Percentiles rank a stretch among this genome's conserved stretches.
phyloP scores from a whole-genome alignment of 2,797 vertebrate genomes.

The Ateles fusciceps region DNA sequence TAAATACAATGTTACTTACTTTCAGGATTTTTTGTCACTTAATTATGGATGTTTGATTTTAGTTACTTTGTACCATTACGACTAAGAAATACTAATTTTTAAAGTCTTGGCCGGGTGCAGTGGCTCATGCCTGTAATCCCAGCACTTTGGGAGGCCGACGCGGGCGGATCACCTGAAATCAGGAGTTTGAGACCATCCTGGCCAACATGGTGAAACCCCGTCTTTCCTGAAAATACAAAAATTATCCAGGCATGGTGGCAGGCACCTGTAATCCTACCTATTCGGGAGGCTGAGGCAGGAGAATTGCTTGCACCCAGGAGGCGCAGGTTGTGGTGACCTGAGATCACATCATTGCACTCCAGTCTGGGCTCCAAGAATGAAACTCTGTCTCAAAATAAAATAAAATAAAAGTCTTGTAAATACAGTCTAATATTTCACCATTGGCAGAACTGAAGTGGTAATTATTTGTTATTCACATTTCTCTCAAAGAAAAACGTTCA shows the following conservation, averaged over 20 bases:
- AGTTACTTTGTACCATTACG: not conserved
- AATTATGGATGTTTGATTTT: conserved; percentile 20
- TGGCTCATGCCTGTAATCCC: not conserved
- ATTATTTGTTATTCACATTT: conserved; percentile 66
- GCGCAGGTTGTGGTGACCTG: not conserved
- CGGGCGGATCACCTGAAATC: not conserved
- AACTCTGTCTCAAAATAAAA: not conserved
- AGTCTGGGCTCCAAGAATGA: not conserved
- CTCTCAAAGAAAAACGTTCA: conserved; percentile 66
- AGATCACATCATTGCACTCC: not conserved
- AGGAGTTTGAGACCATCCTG: not conserved
- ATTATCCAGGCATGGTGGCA: not conserved
- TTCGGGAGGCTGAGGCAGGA: not conserved
- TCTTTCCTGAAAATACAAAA: not conserved
- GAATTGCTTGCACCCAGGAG: not conserved
- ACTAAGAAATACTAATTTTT: conserved; percentile 45
- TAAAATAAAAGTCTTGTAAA: not conserved
- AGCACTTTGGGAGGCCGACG: not conserved
- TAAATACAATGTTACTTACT: conserved; percentile 14
- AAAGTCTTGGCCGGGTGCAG: not conserved
- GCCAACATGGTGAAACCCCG: not conserved
- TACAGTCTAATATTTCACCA: not conserved
- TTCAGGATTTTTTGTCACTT: conserved; percentile 32
- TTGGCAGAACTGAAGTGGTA: conserved; percentile 29
- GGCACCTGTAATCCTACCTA: not conserved